phyloP scores from a whole-genome alignment of 2,888 invertebrate species.

The Chamaedrilus cognettii region DNA sequence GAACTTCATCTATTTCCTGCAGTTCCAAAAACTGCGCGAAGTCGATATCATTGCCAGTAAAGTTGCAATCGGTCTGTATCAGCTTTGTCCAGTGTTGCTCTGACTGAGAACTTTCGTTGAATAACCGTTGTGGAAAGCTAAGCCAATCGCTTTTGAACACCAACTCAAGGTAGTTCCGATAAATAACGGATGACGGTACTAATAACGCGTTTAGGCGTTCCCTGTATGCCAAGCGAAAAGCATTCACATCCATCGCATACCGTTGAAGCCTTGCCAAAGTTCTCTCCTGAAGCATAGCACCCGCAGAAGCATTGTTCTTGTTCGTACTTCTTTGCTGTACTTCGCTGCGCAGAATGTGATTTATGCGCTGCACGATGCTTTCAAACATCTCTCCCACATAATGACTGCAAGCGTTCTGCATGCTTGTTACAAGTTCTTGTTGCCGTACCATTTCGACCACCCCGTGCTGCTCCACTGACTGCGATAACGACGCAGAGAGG shows the following conservation, averaged over 20 bases:
- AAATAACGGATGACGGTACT: slow-evolving; percentile 30
- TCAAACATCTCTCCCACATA: slow-evolving; percentile 39
- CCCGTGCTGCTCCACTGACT: slow-evolving; percentile 19
- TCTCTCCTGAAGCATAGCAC: slow-evolving; percentile 28
- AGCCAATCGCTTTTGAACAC: slow-evolving; percentile 50
- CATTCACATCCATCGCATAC: slow-evolving; percentile 17
- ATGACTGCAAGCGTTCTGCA: slow-evolving; percentile 38
- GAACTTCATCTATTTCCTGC: slow-evolving; percentile 34
- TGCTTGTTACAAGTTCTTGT: slow-evolving; percentile 31
- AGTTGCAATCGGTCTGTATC: slow-evolving; percentile 6
- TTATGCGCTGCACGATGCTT: slow-evolving; percentile 29
- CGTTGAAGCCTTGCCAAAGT: slow-evolving; percentile 13
- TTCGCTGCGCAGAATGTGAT: slow-evolving; percentile 21
- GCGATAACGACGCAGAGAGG: slow-evolving; percentile 7
- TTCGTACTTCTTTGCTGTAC: not conserved
- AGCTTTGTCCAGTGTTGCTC: not conserved
- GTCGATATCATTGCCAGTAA: slow-evolving; percentile 33
- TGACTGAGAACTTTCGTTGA: slow-evolving; percentile 25
- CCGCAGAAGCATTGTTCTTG: slow-evolving; percentile 26
- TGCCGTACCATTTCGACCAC: slow-evolving; percentile 32
- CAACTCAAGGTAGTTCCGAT: slow-evolving; percentile 43
- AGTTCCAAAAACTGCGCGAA: slow-evolving; percentile 35
- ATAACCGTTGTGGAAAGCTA: slow-evolving; percentile 43
- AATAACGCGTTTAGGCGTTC: slow-evolving; percentile 15
- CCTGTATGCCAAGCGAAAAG: slow-evolving; percentile 25